Conservation (phyloP, 2,113 vertebrate genomes). For the Enhydra lutris region DNA sequence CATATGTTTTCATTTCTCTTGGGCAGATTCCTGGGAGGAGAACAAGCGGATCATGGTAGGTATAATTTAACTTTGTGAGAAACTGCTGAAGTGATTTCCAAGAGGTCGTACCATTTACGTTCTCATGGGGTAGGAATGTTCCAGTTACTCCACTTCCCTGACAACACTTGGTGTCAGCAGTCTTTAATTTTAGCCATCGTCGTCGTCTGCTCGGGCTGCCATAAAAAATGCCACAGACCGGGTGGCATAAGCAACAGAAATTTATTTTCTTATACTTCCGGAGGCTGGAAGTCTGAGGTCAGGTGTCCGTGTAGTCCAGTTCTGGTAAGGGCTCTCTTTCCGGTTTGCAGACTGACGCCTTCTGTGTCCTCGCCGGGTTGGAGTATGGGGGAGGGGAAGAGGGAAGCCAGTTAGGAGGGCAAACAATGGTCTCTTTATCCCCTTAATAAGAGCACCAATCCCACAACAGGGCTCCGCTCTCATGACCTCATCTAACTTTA, state of each 20-base stretch:
- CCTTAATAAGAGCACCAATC: neutral
- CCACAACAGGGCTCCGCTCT: neutral
- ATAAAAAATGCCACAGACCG: neutral
- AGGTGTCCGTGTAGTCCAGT: neutral
- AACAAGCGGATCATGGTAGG: neutral
- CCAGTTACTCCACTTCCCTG: neutral
- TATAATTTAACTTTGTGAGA: neutral
- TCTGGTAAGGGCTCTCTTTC: neutral
- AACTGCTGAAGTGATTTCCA: neutral
- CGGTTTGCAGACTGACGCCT: neutral
- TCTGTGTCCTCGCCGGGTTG: neutral
- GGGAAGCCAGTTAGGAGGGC: too few species aligned
- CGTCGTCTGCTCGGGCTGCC: neutral
- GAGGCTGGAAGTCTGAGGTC: neutral
- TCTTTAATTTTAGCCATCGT: neutral
- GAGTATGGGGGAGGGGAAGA: neutral
- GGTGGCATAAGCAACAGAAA: neutral
- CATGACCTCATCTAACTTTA: neutral
- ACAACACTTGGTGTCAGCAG: too few species aligned
- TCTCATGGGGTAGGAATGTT: neutral
- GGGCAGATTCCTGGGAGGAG: neutral
- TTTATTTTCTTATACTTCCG: neutral
- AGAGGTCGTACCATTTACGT: neutral
- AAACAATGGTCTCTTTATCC: neutral
- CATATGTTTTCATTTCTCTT: neutral